Evolutionary conservation across 2,888 invertebrate genomes (phyloP), one percentile per base, ranked within the genome.

Genomic region (Hartigia nigra): DNA sequence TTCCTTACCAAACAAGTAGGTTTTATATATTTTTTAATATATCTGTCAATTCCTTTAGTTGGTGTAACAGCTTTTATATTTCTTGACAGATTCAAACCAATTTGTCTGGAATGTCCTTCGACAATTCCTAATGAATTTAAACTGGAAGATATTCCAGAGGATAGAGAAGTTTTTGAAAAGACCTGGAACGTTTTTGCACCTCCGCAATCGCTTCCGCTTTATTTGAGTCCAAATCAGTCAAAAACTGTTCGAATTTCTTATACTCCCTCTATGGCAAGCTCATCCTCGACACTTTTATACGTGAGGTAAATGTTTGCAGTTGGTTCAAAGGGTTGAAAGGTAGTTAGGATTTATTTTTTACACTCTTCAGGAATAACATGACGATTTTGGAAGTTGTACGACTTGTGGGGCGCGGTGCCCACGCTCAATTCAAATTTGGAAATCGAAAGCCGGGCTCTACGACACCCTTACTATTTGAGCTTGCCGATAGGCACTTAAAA

Each of bases 311-410:
- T 31, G 14, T 34, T 32, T 31, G 76, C 31, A 70, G 12, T 39
- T 11, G 23, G 70, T 39, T 39, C 14, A 12, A 55, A 36, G 31
- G 12, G 36, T 4, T 79, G 11, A 31, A 74, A 34, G 35, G 12
- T 76, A 5, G 36, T 69, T 31, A 14, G 12, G 23, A 23, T 23
- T 55, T 55, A 9, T 74, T 76, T 12, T 35, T 70, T 35, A 12
- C 82, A 70, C 76, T 34, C 88, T 90, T 69, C 91, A 95, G 98
- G 86, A 99, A 99, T 91, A 99, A 99, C 92, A 92, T 99, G 88
- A 99, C 99, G 0, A 95, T 98, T 69, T 91, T 98, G 88, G 99
- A 99, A 92, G 95, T 96, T 3, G 93, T 98, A 36, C 94, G 96
- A 88, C 92, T 99, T 81, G 94, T 94, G 79, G 98, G 97, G 0